phyloP scores from a whole-genome alignment of 2,113 vertebrate genomes.

The Pungitius pungitius region DNA sequence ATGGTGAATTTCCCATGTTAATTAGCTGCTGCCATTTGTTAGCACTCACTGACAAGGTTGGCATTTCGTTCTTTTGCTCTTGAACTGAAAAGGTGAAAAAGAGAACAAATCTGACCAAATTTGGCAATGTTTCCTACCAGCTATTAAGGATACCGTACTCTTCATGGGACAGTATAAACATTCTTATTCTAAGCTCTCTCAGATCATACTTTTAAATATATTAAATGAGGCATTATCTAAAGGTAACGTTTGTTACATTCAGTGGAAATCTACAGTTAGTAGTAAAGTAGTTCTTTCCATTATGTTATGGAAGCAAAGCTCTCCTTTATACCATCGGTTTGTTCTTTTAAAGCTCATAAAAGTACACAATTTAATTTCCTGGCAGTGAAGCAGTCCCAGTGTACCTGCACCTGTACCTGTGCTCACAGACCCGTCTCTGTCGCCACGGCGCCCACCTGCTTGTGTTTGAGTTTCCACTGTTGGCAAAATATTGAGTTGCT shows the following conservation, averaged over 20 bases:
- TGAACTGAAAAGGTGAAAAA: too few relatives aligned
- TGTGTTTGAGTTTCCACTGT: slow-evolving; percentile 27
- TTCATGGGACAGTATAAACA: not conserved
- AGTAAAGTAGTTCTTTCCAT: not conserved
- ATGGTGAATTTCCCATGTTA: not conserved
- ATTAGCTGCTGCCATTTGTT: not conserved
- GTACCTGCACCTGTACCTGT: slow-evolving; percentile 36
- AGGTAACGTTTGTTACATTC: not conserved
- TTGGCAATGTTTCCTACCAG: too few relatives aligned
- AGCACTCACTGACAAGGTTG: not conserved
- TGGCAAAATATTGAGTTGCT: slow-evolving; percentile 41
- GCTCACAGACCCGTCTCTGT: slow-evolving; percentile 25
- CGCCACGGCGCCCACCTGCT: slow-evolving; percentile 20
- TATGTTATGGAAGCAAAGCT: not conserved
- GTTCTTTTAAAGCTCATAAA: not conserved
- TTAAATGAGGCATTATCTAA: not conserved
- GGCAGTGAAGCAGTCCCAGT: slow-evolving; percentile 3
- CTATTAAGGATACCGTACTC: too few relatives aligned
- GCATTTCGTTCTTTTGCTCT: too few relatives aligned
- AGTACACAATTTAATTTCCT: not conserved
- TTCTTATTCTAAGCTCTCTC: not conserved
- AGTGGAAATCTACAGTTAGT: not conserved
- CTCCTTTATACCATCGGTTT: not conserved
- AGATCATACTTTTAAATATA: not conserved
- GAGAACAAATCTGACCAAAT: too few relatives aligned